Evolutionary conservation across 1,140 invertebrate species (phyloP), one percentile per base, ranked within the genome.

Genomic region (Drosophila virilis): DNA sequence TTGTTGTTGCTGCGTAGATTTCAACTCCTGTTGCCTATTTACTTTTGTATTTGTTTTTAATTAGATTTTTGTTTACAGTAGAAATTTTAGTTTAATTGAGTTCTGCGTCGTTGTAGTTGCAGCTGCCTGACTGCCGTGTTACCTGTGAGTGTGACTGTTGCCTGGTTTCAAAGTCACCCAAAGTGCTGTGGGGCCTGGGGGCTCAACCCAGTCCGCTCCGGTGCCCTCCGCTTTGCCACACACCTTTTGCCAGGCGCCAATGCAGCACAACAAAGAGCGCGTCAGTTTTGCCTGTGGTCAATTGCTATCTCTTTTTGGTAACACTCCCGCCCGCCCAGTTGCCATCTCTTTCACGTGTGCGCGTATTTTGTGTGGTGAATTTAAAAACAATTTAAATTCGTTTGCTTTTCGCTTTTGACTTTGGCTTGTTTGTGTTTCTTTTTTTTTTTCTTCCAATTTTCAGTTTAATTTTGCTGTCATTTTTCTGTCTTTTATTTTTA

Each of bases 31-130:
- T 69, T 69, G 67, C 73, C 70, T 78, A 68, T 80, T 77, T 85
- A 74, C 67, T 80, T 86, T 82, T 83, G 82, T 86, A 86, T 86
- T 86, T 86, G 82, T 80, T 83, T 86, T 86, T 86, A 86, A 86
- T 86, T 86, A 86, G 82, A 82, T 80, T 86, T 86, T 68, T 83
- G 80, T 86, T 86, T 83, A 75, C 80, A 74, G 74, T 76, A 60
- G 77, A 77, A 78, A 81, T 78, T 81, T 78, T 79, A 81, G 78
- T 78, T 79, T 79, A 81, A 81, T 81, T 79, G 78, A 81, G 77
- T 80, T 78, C 72, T 78, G 78, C 70, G 33, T 48, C 45, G 64
- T 38, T 35, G 33, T 38, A 45, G 38, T 38, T 17, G 40, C 17
- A 5, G 4, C 37, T 22, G 54, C 15, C 15, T 58, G 5, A 6